Base-by-base conservation (phyloP, 2,113 vertebrate species). In the Pterophyllum scalare region DNA sequence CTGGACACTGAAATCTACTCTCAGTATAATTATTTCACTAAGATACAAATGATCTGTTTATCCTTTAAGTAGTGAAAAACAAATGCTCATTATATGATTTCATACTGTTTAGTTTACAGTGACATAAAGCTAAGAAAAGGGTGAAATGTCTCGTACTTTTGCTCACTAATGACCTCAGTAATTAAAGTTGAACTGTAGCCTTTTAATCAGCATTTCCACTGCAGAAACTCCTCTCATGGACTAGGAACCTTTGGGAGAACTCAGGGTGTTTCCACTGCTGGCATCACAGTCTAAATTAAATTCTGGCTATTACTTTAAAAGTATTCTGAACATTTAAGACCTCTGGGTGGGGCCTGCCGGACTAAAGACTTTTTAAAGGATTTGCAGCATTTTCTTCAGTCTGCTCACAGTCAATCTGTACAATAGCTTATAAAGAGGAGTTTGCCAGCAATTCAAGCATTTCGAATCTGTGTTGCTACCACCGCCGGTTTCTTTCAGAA, bases 1-100 rank as follows among this genome's bases (percentile, higher is more conserved):
- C 58, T 49, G 49, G 7, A 75, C 79, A 59, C 28, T 38, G 11
- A 61, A 67, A 74, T 74, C 49, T 57, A 12, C 12, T 46, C 85
- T 43, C 17, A 12, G 19, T 82, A 13, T 13, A 14, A n/a, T 49
- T 54, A 15, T 56, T 83, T 59, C 33, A 49, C 20, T 20, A 15
- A 40, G 19, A 13, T 2, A 60, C 46, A 14, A 20, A 61, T 26
- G 1, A 49, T 20, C 22, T 70, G 26, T 46, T 72, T 46, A 5
- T 24, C 65, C 2, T 13, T 31, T 6, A 31, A 14, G 31, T 46
- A 31, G 43, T 52, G 26, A 72, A 31, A 1, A 72, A 31, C 28
- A 52, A 33, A 33, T 17, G 7, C 64, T 26, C 4, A 46, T 46
- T 12, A 46, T 46, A 43, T 67, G 14, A 67, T 12, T 26, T 49